These are phyloP conservation scores for Polydrusus tereticollis DNA, from an alignment of 2,888 invertebrate species.

Conservation along the genomic window DNA sequence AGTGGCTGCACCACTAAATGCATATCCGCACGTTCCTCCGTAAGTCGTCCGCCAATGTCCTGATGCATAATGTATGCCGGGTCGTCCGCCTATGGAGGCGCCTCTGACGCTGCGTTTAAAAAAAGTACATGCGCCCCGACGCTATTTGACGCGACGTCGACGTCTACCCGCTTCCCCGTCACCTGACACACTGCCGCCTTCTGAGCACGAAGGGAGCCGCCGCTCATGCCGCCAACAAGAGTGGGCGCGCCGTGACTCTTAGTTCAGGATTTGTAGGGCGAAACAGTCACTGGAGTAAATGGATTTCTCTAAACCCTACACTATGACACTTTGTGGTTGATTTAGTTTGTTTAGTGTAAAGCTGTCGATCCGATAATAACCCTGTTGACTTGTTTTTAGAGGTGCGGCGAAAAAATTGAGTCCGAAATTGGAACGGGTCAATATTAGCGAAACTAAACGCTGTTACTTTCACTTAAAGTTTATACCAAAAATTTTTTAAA, in stretches of 20 bases:
- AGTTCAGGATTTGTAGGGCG: constrained; percentile 31
- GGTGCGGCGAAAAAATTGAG: background rate
- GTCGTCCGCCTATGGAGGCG: constrained; percentile 34
- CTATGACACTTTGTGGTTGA: constrained; percentile 19
- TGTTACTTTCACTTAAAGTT: no score
- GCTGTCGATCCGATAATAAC: constrained; percentile 1
- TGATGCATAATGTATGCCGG: constrained; percentile 35
- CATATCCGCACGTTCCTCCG: constrained; percentile 20
- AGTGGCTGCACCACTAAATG: constrained; percentile 21
- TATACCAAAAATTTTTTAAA: no score
- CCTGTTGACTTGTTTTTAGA: background rate
- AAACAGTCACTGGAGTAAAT: constrained; percentile 29
- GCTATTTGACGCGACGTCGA: constrained; percentile 45
- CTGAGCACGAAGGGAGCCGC: constrained; percentile 33
- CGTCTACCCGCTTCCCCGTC: constrained; percentile 49
- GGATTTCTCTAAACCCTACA: constrained; percentile 22
- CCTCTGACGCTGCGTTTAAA: constrained; percentile 34
- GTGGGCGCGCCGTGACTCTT: constrained; percentile 41
- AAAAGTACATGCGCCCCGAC: constrained; percentile 35
- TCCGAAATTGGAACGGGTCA: background rate
- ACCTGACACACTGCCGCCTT: constrained; percentile 54
- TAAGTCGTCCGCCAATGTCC: constrained; percentile 24
- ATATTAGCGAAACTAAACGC: background rate
- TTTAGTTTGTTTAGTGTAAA: background rate
- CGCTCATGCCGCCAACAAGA: constrained; percentile 35